A percentile compares a stretch with the other conserved stretches of the same genome.
Conservation (phyloP, 1,140 invertebrate genomes). For the Drosophila hydei region DNA sequence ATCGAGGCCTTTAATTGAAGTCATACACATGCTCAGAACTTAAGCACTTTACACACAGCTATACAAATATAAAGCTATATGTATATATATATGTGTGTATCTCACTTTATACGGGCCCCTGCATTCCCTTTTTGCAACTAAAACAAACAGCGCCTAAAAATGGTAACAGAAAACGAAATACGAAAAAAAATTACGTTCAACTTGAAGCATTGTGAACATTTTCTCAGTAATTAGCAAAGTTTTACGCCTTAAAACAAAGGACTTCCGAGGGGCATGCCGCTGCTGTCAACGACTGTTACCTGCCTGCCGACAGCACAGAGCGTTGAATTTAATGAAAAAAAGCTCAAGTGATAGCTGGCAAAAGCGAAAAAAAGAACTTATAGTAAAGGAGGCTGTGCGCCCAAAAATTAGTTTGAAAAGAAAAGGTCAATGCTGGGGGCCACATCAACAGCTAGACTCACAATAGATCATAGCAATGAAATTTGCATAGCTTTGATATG, state of each 20-base stretch:
- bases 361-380: neutral
- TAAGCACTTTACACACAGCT: neutral
- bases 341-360: constrained; percentile 50
- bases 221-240: constrained; percentile 82
- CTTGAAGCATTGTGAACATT: constrained; percentile 69
- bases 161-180: constrained; percentile 25
- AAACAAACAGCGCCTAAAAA: constrained; percentile 29
- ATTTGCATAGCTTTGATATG: constrained; percentile 66
- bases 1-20: constrained; percentile 74
- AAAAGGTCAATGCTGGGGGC: constrained; percentile 1
- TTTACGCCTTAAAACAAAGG: constrained; percentile 73
- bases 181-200: constrained; percentile 50
- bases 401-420: constrained; percentile 53
- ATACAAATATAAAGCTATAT: neutral
- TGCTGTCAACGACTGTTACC: constrained; percentile 33
- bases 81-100: neutral
- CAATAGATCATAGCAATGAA: constrained; percentile 21
- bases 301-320: constrained; percentile 9
- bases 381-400: neutral
- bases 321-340: constrained; percentile 55
- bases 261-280: constrained; percentile 43
- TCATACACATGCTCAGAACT: constrained; percentile 22
- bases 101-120: constrained; percentile 5
- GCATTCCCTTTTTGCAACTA: constrained; percentile 32
- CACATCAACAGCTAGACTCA: constrained; percentile 4